phyloP scores from a whole-genome alignment of 1,140 invertebrate species.

The Armadillidium nasatum region DNA sequence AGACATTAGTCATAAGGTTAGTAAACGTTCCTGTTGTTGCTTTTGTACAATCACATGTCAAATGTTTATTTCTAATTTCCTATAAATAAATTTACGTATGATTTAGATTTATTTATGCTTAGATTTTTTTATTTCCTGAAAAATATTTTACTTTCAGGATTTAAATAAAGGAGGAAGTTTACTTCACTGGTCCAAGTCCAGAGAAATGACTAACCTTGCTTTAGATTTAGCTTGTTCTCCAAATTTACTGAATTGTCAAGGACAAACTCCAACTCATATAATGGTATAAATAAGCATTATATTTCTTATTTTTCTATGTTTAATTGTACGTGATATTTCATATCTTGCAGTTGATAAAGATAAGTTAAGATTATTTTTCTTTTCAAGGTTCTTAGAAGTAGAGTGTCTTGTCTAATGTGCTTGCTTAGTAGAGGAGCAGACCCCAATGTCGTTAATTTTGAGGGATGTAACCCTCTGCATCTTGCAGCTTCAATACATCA shows the following conservation, averaged over 20 bases:
- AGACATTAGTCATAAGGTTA: conserved; percentile 29
- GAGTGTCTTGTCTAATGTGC: conserved; percentile 51
- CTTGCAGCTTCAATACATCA: conserved; percentile 46
- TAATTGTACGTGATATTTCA: neutral
- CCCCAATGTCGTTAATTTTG: conserved; percentile 49
- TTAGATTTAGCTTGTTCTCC: conserved; percentile 37
- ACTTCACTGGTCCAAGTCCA: conserved; percentile 40
- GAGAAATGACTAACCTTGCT: conserved; percentile 36
- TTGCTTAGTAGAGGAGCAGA: conserved; percentile 49
- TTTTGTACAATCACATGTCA: no score
- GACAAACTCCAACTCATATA: conserved; percentile 27
- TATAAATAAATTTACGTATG: neutral
- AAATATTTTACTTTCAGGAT: conserved; percentile 29
- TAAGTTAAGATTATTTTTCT: no score
- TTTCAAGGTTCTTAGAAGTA: conserved; percentile 45
- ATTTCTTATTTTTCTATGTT: neutral
- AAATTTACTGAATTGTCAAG: conserved; percentile 30
- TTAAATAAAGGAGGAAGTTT: conserved; percentile 43
- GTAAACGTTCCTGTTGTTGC: neutral
- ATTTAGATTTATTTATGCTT: neutral
- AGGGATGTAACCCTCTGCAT: conserved; percentile 52
- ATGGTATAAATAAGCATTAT: conserved; percentile 8
- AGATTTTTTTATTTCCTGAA: neutral
- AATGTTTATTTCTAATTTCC: neutral
- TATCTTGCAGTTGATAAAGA: neutral